Evolutionary conservation across 2,888 invertebrate species (phyloP).

Genomic region (Synanthedon andrenaeformis): DNA sequence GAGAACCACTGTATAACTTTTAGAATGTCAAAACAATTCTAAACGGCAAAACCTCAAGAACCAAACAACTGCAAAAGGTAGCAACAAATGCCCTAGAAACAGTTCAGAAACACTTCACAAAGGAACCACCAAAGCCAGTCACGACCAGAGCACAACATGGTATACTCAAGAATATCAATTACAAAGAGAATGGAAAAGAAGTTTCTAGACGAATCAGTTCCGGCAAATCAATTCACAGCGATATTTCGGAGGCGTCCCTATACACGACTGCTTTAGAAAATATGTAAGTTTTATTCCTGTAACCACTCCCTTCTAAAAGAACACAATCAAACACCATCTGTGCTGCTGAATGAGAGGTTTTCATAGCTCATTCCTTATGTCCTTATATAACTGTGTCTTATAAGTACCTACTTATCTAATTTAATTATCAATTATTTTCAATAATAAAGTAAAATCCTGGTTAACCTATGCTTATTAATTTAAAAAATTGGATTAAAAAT

Average conservation of each 20-base stretch:
- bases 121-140: constrained; percentile 42
- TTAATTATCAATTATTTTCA: too few relatives aligned
- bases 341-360: constrained; percentile 22
- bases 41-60: constrained; percentile 56
- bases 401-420: too few relatives aligned
- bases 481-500: too few relatives aligned
- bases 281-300: constrained; percentile 56
- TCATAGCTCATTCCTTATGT: constrained; percentile 7
- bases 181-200: constrained; percentile 32
- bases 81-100: constrained; percentile 50
- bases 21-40: constrained; percentile 48
- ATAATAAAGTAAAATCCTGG: too few relatives aligned
- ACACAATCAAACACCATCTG: neutral
- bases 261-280: constrained; percentile 84
- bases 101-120: constrained; percentile 51
- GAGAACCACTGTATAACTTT: constrained; percentile 9
- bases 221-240: constrained; percentile 66
- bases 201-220: constrained; percentile 43
- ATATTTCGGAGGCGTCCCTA: constrained; percentile 80
- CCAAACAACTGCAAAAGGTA: constrained; percentile 51
- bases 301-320: too few relatives aligned
- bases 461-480: too few relatives aligned
- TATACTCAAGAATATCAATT: constrained; percentile 54
- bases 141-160: constrained; percentile 49
- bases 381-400: neutral